Conservation (phyloP, 2,797 vertebrate species). For the Philypnodon macrostomus region DNA sequence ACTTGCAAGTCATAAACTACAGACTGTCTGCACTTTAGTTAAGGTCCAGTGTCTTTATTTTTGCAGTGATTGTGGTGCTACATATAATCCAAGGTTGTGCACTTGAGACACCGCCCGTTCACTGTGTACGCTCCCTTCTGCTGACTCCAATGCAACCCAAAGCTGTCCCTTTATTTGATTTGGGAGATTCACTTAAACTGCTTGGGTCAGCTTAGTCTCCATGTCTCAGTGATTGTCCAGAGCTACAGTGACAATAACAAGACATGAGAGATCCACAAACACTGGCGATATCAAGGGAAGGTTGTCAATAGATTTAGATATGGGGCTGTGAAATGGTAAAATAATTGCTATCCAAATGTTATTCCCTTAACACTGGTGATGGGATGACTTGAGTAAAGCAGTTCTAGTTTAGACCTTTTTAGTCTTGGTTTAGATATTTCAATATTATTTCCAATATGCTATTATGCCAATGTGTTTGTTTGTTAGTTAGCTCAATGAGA, state of each 20-base stretch:
- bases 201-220: conserved; percentile 38
- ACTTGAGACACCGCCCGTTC: conserved; percentile 18
- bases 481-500: too few relatives aligned
- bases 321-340: too few relatives aligned
- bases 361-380: too few relatives aligned
- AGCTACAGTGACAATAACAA: conserved; percentile 22
- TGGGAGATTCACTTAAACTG: conserved; percentile 38
- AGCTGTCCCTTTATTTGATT: conserved; percentile 56
- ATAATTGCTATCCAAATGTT: too few relatives aligned
- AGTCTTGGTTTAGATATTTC: too few relatives aligned
- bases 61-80: neutral
- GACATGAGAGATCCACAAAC: conserved; percentile 7
- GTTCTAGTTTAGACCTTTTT: too few relatives aligned
- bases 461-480: neutral
- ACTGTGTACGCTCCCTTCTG: conserved; percentile 48
- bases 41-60: neutral
- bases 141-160: conserved; percentile 44
- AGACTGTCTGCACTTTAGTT: too few relatives aligned
- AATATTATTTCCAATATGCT: neutral
- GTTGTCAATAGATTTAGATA: conserved; percentile 32
- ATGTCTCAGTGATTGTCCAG: conserved; percentile 22
- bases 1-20: too few relatives aligned
- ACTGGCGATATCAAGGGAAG: conserved; percentile 24
- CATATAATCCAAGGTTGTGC: neutral
- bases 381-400: too few relatives aligned